phyloP scores from a whole-genome alignment of 2,797 vertebrate genomes.

The Sparus aurata region DNA sequence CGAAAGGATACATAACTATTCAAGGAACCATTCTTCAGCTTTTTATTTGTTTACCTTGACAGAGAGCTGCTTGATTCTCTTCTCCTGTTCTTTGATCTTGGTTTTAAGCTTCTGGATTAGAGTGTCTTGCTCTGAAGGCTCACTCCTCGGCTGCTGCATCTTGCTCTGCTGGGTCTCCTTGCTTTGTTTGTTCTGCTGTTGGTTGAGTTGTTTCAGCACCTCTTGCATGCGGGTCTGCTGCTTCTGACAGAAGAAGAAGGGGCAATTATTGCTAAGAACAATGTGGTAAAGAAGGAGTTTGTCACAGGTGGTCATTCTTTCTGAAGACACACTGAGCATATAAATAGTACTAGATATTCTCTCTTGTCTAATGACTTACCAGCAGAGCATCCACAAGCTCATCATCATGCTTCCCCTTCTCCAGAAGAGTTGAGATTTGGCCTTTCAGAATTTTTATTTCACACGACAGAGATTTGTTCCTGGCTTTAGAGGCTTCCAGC shows the following conservation, averaged over 20 bases:
- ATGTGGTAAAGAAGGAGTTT: not conserved
- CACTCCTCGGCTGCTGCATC: constrained; percentile 69
- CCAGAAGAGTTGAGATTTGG: constrained; percentile 88
- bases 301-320: not conserved
- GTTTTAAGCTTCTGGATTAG: constrained; percentile 85
- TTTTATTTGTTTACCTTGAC: constrained; percentile 77
- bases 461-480: constrained; percentile 87
- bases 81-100: constrained; percentile 86
- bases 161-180: constrained; percentile 64
- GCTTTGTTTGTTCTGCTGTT: constrained; percentile 76
- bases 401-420: constrained; percentile 92
- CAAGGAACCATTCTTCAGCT: not conserved
- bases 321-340: not conserved
- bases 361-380: constrained; percentile 80
- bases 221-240: constrained; percentile 92
- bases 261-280: not conserved
- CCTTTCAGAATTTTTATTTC: constrained; percentile 90
- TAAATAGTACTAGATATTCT: not conserved
- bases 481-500: constrained; percentile 87
- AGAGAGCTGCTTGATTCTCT: constrained; percentile 78
- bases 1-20: not conserved
- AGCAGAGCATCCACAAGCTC: constrained; percentile 91
- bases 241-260: constrained; percentile 75
- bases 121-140: constrained; percentile 76
- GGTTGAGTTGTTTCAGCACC: constrained; percentile 84